Conservation (phyloP, 1,140 invertebrate species). For the Triops cancriformis region DNA sequence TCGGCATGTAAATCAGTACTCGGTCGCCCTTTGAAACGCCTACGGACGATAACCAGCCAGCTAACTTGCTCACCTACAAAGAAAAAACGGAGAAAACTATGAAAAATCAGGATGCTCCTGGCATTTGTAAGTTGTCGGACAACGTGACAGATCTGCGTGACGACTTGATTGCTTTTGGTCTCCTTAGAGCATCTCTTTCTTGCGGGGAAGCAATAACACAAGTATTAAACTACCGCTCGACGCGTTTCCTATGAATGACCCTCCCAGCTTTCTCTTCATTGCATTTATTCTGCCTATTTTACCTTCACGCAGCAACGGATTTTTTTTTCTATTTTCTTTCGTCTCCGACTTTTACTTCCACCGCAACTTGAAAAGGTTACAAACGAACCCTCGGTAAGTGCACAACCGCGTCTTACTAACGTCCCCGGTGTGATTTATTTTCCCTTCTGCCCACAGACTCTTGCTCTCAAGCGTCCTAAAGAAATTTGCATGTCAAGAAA, state of each 20-base stretch:
- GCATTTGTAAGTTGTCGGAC: neutral
- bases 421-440: slow-evolving; percentile 18
- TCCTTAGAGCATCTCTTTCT: no score
- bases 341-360: neutral
- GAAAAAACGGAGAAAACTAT: neutral
- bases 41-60: slow-evolving; percentile 59
- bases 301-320: neutral
- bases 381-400: neutral
- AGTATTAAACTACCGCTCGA: no score
- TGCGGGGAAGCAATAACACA: no score
- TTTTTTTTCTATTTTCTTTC: neutral
- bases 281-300: neutral
- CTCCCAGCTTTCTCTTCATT: no score
- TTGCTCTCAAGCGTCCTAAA: neutral
- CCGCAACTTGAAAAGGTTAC: neutral
- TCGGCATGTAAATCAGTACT: slow-evolving; percentile 84
- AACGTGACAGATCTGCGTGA: neutral
- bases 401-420: neutral
- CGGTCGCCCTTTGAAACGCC: slow-evolving; percentile 67
- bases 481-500: neutral
- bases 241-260: no score
- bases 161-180: no score
- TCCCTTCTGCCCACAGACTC: slow-evolving; percentile 3
- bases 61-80: slow-evolving; percentile 59
- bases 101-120: neutral